Conservation (phyloP, 2,888 invertebrate genomes). For the Pollenia griseotomentosa region DNA sequence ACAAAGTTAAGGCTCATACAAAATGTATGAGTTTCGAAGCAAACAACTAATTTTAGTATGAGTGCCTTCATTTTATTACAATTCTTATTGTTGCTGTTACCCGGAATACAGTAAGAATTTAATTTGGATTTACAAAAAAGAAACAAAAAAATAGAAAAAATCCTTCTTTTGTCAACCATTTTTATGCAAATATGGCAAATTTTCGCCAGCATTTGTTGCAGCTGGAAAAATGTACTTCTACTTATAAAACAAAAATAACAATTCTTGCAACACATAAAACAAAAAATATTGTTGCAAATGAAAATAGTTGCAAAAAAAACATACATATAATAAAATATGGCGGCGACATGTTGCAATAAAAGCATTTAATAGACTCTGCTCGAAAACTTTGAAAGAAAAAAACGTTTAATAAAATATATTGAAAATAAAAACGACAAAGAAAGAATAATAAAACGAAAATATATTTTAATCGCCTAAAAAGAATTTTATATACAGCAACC, state of each 20-base stretch:
- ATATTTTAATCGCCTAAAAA: constrained; percentile 61
- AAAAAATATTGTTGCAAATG: constrained; percentile 30
- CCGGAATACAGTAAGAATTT: constrained; percentile 54
- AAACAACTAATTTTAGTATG: constrained; percentile 30
- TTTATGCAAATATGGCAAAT: constrained; percentile 72
- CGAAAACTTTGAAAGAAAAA: constrained; percentile 25
- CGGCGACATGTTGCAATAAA: constrained; percentile 82
- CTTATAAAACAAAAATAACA: constrained; percentile 46
- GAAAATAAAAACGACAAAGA: constrained; percentile 27
- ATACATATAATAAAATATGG: constrained; percentile 76
- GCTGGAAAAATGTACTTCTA: constrained; percentile 59
- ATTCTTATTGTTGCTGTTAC: constrained; percentile 13
- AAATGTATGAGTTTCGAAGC: constrained; percentile 60
- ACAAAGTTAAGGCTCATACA: constrained; percentile 36
- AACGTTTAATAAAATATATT: constrained; percentile 66
- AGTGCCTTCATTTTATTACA: constrained; percentile 23
- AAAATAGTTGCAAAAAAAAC: constrained; percentile 74
- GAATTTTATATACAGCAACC: constrained; percentile 44
- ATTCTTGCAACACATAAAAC: constrained; percentile 25
- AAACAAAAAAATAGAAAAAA: background rate
- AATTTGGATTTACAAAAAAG: constrained; percentile 66
- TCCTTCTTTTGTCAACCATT: constrained; percentile 63
- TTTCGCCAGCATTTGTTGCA: constrained; percentile 70
- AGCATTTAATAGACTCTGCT: constrained; percentile 82
- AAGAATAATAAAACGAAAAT: background rate